Base-by-base conservation (phyloP, 23 tunicate species). In the Phallusia fumigata region DNA sequence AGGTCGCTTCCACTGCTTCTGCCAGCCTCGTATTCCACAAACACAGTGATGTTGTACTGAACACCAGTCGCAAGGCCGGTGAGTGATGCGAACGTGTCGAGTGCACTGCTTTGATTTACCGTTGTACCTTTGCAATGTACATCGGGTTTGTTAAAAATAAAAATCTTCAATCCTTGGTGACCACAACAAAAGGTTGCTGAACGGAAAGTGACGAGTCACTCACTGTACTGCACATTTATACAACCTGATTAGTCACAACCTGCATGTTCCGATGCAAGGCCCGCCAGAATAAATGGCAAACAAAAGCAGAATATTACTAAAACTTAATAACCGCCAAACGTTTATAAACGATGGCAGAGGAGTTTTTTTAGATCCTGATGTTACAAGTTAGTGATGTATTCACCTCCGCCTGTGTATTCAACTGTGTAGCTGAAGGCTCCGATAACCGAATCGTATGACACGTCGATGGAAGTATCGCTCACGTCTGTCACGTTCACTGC, bases 11-110 rank as follows among this genome's bases (percentile, higher is more conserved):
- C 85, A 5, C 33, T 33, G 30, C 78, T 69, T 65, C 79, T 65
- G 19, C 53, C 85, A 0, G 58, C 65, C 44, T 82, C 78, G 34
- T 73, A 69, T 26, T 40, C 65, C 19, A 72, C 85, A 21, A 50
- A 30, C 64, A 82, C 78, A 19, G 85, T 82, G 19, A 82, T 40
- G 33, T 30, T 69, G 44, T 65, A 65, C 34, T 72, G 79, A 24
- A 69, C 79, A n/a, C 85, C 85, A 15, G 78, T 0, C 8, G 53
- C 6, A 11, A 82, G 64, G 6, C 44, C 44, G 18, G 30, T 65
- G 51, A 82, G 72, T 13, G 85, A 72, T 35, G 53, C 49, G 32
- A 28, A 3, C 3, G 18, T 11, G 13, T 58, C 16, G 28, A 24
- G 28, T 24, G 15, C 69, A 58, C 69, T 58, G 28, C 69, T 58